Conservation (phyloP, 2,888 invertebrate species). For the Glyphotaelius pellucidus region DNA sequence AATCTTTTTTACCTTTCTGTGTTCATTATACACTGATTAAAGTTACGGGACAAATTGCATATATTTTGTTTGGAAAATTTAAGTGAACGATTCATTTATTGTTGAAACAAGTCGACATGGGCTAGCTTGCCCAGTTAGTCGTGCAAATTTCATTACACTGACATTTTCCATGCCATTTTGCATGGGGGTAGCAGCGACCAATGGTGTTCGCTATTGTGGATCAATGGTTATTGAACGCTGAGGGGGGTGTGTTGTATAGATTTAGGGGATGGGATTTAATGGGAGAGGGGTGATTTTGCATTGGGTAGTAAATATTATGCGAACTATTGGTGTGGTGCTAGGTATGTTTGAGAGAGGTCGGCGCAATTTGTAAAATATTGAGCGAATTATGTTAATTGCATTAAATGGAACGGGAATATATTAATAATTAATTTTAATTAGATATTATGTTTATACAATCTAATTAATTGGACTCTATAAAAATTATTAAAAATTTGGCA, state of each 20-base stretch:
- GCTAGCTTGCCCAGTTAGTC: background rate
- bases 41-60: background rate
- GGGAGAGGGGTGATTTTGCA: constrained; percentile 5
- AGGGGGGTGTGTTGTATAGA: background rate
- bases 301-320: background rate
- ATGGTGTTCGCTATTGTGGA: constrained; percentile 14
- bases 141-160: constrained; percentile 29
- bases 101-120: background rate
- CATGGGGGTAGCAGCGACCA: constrained; percentile 13
- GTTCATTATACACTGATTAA: background rate
- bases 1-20: no score
- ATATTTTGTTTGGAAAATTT: background rate
- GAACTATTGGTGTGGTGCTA: background rate
- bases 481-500: no score
- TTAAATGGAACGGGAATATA: background rate
- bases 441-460: no score
- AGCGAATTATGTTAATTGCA: background rate
- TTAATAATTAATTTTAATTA: no score
- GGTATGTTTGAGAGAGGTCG: background rate
- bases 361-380: background rate
- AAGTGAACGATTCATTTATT: background rate
- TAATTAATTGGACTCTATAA: no score
- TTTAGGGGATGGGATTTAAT: constrained; percentile 20
- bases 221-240: constrained; percentile 37
- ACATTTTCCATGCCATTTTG: constrained; percentile 16